Evolutionary conservation across 1,140 invertebrate species (phyloP).

Genomic region (Papilio aristodemus): DNA sequence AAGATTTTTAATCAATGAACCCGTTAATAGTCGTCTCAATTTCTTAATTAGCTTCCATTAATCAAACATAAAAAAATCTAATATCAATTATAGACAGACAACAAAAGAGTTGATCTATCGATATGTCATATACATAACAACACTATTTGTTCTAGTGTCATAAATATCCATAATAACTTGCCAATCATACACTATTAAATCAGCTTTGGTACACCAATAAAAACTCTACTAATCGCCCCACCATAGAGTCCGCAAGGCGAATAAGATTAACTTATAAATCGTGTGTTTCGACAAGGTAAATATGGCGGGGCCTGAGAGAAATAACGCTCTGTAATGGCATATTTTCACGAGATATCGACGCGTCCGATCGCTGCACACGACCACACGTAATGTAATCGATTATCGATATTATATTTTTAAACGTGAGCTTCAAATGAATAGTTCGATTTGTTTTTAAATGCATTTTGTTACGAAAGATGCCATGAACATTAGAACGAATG

Average conservation of each 20-base stretch:
- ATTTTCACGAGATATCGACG: constrained; percentile 39
- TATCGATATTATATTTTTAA: constrained; percentile 11
- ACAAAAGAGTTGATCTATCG: not conserved
- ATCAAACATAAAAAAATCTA: constrained; percentile 10
- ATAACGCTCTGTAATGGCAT: constrained; percentile 39
- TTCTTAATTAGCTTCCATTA: constrained; percentile 20
- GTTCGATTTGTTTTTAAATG: no score
- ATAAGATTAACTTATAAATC: constrained; percentile 49
- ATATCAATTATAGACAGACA: constrained; percentile 11
- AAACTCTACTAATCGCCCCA: constrained; percentile 42
- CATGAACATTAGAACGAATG: no score
- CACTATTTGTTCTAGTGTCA: constrained; percentile 33
- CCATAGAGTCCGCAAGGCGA: constrained; percentile 43
- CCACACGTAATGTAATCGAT: constrained; percentile 27
- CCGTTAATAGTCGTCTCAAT: constrained; percentile 22
- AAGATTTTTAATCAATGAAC: constrained; percentile 24
- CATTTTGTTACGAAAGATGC: no score
- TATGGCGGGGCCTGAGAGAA: constrained; percentile 36
- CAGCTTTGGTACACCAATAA: constrained; percentile 46
- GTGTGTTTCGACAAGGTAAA: constrained; percentile 42
- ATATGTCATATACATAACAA: constrained; percentile 15
- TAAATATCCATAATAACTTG: constrained; percentile 47
- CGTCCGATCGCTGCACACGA: constrained; percentile 31
- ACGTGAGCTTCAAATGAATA: not conserved
- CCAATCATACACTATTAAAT: constrained; percentile 49